Base-by-base conservation (phyloP, 2,797 vertebrate genomes). In the Chromis chromis region DNA sequence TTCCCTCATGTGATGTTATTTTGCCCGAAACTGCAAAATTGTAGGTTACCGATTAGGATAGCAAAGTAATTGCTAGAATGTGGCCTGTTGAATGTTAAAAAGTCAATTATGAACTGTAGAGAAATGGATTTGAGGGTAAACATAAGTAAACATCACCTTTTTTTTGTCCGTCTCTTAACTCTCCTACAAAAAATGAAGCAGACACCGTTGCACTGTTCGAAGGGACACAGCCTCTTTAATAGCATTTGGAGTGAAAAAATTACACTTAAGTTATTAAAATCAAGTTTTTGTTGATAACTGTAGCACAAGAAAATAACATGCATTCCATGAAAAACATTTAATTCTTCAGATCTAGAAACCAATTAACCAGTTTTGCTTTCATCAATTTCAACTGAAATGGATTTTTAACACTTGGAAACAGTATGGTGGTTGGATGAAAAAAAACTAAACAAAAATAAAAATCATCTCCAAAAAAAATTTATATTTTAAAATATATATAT, bases 161-260 rank as follows among this genome's bases (percentile, higher is more conserved):
- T 25, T 25, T 25, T 25, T 25, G 25, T 25, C 25, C 4, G 25
- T 4, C 25, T 25, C 25, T 25, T 25, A 2, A 25, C 33, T 11
- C 8, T 33, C 8, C 19, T 39, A 14, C 19, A 55, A 79, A 85
- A 44, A 50, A 83, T 60, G 27, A 81, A 74, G 19, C 63, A 83
- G 49, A 86, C 71, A 88, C 17, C 13, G 36, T 50, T 63, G 21
- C 63, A 78, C 70, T 67, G 73, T 76, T 86, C 86, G 86, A 95
- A 94, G 94, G 95, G 93, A 94, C 93, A 93, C 89, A 60, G 85
- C 93, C 91, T 95, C 81, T 96, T 96, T 96, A 97, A 97, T 96
- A 95, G 96, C 94, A 94, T 93, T 90, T 94, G 92, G 94, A 95
- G 96, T 96, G 95, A 94, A 96, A 97, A 98, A 95, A 92, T 88